Conservation (phyloP, 2,888 invertebrate species). For the Xylota sylvarum region DNA sequence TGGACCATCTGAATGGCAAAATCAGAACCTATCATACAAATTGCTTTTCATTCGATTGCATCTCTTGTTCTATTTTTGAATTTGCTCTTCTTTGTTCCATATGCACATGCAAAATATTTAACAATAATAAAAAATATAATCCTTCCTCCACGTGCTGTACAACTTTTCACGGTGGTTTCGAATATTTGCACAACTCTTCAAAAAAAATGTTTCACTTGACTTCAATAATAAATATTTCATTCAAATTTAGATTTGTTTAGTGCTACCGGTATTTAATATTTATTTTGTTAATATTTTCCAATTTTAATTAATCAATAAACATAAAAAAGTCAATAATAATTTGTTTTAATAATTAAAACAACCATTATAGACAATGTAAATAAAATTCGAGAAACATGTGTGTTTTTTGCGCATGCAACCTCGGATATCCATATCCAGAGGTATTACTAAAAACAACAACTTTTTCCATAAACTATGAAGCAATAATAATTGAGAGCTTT, state of each 20-base stretch:
- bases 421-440: neutral
- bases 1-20: too few species aligned
- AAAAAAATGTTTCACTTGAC: neutral
- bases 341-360: neutral
- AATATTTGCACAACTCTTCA: conserved; percentile 2
- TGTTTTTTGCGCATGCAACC: neutral
- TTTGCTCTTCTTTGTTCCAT: too few species aligned
- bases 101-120: too few species aligned
- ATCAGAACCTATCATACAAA: too few species aligned
- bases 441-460: neutral
- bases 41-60: too few species aligned
- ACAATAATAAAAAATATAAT: neutral
- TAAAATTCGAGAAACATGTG: neutral
- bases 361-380: neutral
- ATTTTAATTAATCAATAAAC: conserved; percentile 1
- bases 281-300: neutral
- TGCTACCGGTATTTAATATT: neutral
- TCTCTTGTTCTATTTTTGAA: too few species aligned
- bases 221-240: neutral
- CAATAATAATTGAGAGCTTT: conserved; percentile 21
- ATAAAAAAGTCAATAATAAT: neutral
- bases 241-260: neutral
- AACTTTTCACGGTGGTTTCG: neutral
- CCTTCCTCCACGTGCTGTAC: neutral
- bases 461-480: conserved; percentile 19